A percentile compares a stretch with the other conserved stretches of the same genome.
Evolutionary conservation across 2,113 vertebrate species (phyloP).

Genomic region (Rhagologus leucostigma): DNA sequence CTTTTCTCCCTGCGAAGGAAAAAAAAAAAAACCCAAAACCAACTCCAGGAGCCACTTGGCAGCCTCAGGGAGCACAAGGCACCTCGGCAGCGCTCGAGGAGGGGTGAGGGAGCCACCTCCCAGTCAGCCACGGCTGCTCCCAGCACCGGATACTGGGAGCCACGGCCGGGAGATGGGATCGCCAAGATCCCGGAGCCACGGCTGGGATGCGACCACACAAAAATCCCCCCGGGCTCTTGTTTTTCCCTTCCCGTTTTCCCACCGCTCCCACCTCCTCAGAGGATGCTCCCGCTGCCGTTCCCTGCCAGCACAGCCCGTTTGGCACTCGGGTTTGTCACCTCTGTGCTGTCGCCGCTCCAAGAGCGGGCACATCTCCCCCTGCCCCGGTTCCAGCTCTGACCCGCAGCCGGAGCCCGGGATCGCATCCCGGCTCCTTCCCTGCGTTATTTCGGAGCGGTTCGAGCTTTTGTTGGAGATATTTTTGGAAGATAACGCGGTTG

Average conservation of each 20-base stretch:
- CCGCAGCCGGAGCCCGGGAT: rapidly evolving
- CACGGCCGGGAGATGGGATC: rapidly evolving
- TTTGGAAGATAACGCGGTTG: not conserved
- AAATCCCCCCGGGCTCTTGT: too few species aligned
- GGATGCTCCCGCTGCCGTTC: rapidly evolving
- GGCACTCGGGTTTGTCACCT: not conserved
- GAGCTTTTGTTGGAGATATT: not conserved
- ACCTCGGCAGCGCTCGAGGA: not conserved
- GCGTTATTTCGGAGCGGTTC: not conserved
- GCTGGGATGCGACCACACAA: not conserved
- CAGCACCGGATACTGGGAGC: not conserved
- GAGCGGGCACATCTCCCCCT: rapidly evolving
- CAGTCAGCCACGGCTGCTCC: not conserved
- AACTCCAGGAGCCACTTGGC: not conserved
- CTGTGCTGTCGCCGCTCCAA: rapidly evolving
- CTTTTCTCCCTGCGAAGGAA: not conserved
- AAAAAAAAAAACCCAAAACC: not conserved
- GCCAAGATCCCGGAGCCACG: rapidly evolving
- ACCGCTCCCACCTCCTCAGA: rapidly evolving
- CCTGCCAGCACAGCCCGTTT: not conserved
- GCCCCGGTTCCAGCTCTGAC: not conserved
- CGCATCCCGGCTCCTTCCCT: not conserved
- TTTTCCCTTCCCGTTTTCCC: not conserved
- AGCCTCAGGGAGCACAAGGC: not conserved
- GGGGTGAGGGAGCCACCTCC: not conserved